Evolutionary conservation across 2,797 vertebrate genomes (phyloP).

Genomic region (Amblyraja radiata): DNA sequence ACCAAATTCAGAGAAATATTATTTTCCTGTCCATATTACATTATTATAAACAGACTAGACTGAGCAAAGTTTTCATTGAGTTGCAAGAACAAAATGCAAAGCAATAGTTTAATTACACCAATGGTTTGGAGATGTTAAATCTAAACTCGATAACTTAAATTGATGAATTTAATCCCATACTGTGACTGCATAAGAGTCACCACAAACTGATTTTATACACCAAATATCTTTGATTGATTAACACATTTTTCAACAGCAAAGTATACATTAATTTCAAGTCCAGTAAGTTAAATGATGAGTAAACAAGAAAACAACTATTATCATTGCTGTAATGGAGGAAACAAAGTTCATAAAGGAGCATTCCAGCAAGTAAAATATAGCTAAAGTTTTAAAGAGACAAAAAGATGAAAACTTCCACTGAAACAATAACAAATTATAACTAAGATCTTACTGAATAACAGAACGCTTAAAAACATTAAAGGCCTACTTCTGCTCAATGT

Average conservation of each 20-base stretch:
- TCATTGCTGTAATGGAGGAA: neutral
- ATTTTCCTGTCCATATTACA: too few species aligned
- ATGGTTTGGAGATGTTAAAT: too few species aligned
- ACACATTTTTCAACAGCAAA: neutral
- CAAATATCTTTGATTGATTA: neutral
- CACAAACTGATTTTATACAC: neutral
- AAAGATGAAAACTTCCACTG: too few species aligned
- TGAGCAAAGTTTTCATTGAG: too few species aligned
- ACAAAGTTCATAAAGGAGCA: neutral
- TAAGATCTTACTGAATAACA: too few species aligned
- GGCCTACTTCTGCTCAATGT: neutral
- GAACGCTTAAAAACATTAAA: too few species aligned
- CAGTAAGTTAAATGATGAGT: neutral
- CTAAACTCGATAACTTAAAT: neutral
- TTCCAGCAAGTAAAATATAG: neutral
- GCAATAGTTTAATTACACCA: too few species aligned
- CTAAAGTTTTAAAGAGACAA: neutral
- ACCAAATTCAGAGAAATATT: too few species aligned
- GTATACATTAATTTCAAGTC: neutral
- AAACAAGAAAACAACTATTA: neutral
- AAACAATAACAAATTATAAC: too few species aligned
- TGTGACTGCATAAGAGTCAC: neutral
- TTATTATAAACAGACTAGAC: too few species aligned
- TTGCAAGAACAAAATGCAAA: too few species aligned
- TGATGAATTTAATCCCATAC: neutral